Evolutionary conservation across 1,140 invertebrate species (phyloP).

Genomic region (Drosophila nebulosa): DNA sequence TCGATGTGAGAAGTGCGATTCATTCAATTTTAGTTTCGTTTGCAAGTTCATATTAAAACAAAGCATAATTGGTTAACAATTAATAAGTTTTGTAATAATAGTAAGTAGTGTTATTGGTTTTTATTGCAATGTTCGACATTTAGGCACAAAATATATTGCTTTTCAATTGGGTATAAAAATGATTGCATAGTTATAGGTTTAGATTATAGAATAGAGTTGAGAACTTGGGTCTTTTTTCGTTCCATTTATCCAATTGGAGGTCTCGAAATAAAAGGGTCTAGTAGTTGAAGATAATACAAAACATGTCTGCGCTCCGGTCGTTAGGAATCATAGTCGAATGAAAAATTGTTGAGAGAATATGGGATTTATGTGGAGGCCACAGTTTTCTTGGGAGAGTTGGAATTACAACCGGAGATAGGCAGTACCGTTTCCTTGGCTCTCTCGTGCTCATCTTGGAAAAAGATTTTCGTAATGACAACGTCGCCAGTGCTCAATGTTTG

Average conservation of each 20-base stretch:
- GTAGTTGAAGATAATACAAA: constrained; percentile 49
- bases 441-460: constrained; percentile 87
- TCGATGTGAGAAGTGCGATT: constrained; percentile 58
- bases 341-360: constrained; percentile 19
- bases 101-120: constrained; percentile 45
- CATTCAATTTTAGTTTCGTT: constrained; percentile 3
- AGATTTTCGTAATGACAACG: constrained; percentile 95
- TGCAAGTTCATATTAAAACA: constrained; percentile 4
- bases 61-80: constrained; percentile 34
- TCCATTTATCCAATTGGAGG: background rate
- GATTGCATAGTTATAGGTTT: constrained; percentile 38
- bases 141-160: constrained; percentile 78
- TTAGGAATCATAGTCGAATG: constrained; percentile 59
- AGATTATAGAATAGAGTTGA: constrained; percentile 38
- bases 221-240: constrained; percentile 27
- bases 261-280: constrained; percentile 27
- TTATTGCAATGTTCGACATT: constrained; percentile 77
- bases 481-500: constrained; percentile 96
- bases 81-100: constrained; percentile 51
- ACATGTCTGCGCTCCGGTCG: constrained; percentile 49
- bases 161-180: constrained; percentile 52
- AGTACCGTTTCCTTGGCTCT: constrained; percentile 83
- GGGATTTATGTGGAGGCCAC: constrained; percentile 46
- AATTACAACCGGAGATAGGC: constrained; percentile 67
- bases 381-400: constrained; percentile 80